Conservation (phyloP, 2,113 vertebrate species). For the Psilopsiagon aymara region DNA sequence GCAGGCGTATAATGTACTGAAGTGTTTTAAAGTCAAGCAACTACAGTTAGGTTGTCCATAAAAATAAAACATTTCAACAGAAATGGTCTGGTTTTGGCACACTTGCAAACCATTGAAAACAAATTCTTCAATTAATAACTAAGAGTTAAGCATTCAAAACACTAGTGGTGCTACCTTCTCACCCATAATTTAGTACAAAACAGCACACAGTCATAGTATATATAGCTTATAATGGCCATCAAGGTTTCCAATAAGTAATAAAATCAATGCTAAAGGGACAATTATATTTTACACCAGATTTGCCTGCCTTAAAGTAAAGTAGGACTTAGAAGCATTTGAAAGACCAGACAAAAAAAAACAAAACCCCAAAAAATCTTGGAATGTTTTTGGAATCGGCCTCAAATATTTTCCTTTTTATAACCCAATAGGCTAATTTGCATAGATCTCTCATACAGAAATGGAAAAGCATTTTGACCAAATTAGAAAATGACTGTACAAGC, state of each 20-base stretch:
- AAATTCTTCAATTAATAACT: background rate
- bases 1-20: background rate
- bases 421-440: background rate
- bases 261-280: background rate
- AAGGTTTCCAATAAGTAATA: background rate
- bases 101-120: background rate
- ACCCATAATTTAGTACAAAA: background rate
- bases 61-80: background rate
- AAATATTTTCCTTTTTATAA: conserved; percentile 34
- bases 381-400: background rate
- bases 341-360: background rate
- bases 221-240: background rate
- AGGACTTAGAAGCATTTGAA: background rate
- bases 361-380: background rate
- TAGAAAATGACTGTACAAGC: conserved; percentile 2
- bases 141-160: background rate
- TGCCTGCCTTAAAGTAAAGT: background rate
- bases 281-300: background rate
- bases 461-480: conserved; percentile 1
- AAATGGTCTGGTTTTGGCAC: background rate
- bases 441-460: background rate
- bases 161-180: background rate
- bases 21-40: background rate
- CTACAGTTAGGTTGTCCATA: background rate
- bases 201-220: background rate